Base-by-base conservation (phyloP, 2,113 vertebrate genomes). In the Ceratotherium simum region DNA sequence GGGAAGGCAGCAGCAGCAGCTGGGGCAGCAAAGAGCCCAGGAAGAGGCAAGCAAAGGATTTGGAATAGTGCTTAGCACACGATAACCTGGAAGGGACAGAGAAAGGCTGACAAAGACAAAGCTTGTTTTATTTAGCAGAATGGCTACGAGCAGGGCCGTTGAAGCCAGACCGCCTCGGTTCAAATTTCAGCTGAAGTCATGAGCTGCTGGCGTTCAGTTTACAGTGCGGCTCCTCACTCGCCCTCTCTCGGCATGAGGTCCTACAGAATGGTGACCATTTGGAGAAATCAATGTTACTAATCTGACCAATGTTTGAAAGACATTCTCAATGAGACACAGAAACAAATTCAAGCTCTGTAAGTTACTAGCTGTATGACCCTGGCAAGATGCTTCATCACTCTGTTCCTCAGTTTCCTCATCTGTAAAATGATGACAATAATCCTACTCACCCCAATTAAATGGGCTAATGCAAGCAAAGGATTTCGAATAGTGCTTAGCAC, bases 1-100 rank as follows among this genome's bases (percentile, higher is more conserved):
- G 29, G 2, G 33, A 16, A 67, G 48, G 27, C 8, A 14, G 29
- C 17, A 1, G 1, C 0, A 2, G 6, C 58, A 51, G 3, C 1
- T 31, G 27, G 54, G 56, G 11, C 23, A 72, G 39, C 54, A 42
- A 60, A 23, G 65, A 33, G 36, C n/a, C 16, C 18, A 13, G 73
- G 54, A 62, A 46, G n/a, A 82, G 13, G 21, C n/a, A n/a, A n/a
- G n/a, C n/a, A n/a, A n/a, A n/a, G n/a, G n/a, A n/a, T n/a, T n/a
- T n/a, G n/a, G n/a, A n/a, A n/a, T n/a, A n/a, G n/a, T n/a, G n/a
- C n/a, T n/a, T n/a, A n/a, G 27, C 29, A 14, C 27, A 7, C n/a
- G 70, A 25, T 0, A 1, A 11, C 5, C 42, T 51, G 7, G 27
- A n/a, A 21, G 39, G 11, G 39, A 54, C 11, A 51, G 39, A 6